Evolutionary conservation across 2,888 invertebrate genomes (phyloP), one percentile per base, ranked within the genome.

Genomic region (Oscheius sp.): DNA sequence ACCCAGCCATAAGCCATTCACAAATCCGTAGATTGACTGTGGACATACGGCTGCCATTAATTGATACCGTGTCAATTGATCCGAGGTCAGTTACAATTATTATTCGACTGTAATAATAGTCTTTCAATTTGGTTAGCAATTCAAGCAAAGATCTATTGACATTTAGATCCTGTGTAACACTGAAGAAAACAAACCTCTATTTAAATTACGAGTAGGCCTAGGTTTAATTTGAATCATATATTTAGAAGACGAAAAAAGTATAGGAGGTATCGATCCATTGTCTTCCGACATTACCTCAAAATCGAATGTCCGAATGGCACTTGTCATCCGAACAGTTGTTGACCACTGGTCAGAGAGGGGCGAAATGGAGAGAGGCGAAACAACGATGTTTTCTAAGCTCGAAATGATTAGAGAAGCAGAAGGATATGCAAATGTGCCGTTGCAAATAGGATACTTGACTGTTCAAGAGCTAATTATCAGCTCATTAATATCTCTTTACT

Each of bases 21-120:
- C 59, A 32, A 65, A 65, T 54, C 54, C 54, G 14, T 8, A 44
- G 49, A 62, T 62, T 65, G 54, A 51, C 51, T 65, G 22, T 20
- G n/a, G 32, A 30, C 63, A 63, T 47, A 63, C 63, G 63, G 45
- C 47, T 8, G 63, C 36, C 33, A 50, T 49, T 63, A 63, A 20
- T 20, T 22, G 17, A 20, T 44, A 12, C 2, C 20, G 20, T 41
- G 41, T 17, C 20, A 41, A 41, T 41, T 41, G 41, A 41, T 33
- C 36, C 36, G 24, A 17, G n/a, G 57, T 20, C 36, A 33, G 17
- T 8, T n/a, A 38, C n/a, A 26, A 57, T 38, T 36, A 20, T 32
- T 57, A 12, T 36, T 5, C 17, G 36, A 36, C 36, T 9, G 14
- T 36, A 9, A 14, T 36, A 36, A 36, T 36, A 36, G 36, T 9